These are phyloP conservation scores for Latrodectus elegans DNA, from an alignment of 2,888 invertebrate species.

Conservation along the genomic window DNA sequence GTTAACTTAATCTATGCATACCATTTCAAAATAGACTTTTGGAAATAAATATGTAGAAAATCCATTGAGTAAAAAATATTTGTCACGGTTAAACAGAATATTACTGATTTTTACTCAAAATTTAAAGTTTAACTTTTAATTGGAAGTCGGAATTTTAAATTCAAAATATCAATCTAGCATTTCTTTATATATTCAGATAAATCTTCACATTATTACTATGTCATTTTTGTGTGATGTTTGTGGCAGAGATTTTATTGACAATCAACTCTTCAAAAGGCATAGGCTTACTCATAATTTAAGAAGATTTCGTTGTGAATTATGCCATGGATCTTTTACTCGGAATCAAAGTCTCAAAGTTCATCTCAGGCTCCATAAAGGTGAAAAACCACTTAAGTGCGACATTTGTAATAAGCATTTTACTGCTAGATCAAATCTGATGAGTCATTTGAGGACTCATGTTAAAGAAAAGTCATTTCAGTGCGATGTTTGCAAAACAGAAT, in stretches of 20 bases:
- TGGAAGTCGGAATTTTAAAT: no score
- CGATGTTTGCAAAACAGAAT: background rate
- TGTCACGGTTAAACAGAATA: no score
- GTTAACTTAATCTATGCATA: no score
- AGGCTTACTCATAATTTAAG: conserved; percentile 27
- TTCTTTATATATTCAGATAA: no score
- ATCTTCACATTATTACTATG: background rate
- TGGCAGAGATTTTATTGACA: conserved; percentile 38
- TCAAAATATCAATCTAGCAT: no score
- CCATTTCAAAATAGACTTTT: no score
- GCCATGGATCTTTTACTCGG: background rate
- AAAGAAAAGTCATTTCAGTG: conserved; percentile 21
- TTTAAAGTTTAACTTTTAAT: no score
- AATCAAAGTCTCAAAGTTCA: conserved; percentile 14
- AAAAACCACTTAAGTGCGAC: conserved; percentile 18
- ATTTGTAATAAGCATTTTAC: conserved; percentile 17
- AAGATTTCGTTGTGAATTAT: conserved; percentile 6
- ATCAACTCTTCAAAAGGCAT: conserved; percentile 21
- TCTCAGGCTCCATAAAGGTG: conserved; percentile 1
- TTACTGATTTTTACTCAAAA: no score
- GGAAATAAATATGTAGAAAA: no score
- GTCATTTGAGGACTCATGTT: background rate
- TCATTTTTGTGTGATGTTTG: conserved; percentile 40
- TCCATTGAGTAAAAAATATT: no score
- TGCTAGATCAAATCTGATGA: background rate